Percentiles rank a stretch among this genome's conserved stretches.
phyloP scores from a whole-genome alignment of 2,888 invertebrate species.

The Invenusta paracnida region DNA sequence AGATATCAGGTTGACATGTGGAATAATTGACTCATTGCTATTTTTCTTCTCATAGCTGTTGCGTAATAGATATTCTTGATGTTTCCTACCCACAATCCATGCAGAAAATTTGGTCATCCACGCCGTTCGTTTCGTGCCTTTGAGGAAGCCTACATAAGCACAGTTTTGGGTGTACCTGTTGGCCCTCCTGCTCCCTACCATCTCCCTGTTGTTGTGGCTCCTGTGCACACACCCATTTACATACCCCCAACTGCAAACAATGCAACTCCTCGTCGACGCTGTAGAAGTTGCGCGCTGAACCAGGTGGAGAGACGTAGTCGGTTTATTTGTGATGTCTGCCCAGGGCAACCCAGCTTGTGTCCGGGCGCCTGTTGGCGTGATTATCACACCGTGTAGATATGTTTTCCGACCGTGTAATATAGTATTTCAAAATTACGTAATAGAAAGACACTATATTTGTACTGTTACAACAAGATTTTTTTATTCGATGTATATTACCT shows the following conservation, averaged over 20 bases:
- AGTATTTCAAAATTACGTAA: too few species aligned
- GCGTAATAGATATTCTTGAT: too few species aligned
- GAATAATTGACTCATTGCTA: too few species aligned
- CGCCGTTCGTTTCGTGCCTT: not conserved
- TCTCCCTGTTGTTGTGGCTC: not conserved
- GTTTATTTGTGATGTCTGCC: not conserved
- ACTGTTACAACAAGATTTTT: too few species aligned
- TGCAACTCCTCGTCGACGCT: not conserved
- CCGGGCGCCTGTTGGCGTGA: not conserved
- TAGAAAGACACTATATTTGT: too few species aligned
- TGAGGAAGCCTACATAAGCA: not conserved
- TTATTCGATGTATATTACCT: too few species aligned
- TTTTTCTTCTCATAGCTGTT: too few species aligned
- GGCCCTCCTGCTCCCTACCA: too few species aligned
- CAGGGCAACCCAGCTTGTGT: not conserved
- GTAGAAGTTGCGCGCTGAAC: not conserved
- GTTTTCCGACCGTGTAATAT: too few species aligned
- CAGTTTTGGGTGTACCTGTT: conserved; percentile 8
- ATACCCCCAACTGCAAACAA: conserved; percentile 25
- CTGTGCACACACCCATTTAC: not conserved
- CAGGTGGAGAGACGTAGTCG: not conserved
- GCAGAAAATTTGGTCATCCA: not conserved
- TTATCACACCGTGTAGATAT: too few species aligned
- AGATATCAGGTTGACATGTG: too few species aligned
- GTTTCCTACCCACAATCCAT: too few species aligned